Conservation (phyloP, 2,113 vertebrate genomes). For the Cnemophilus loriae region DNA sequence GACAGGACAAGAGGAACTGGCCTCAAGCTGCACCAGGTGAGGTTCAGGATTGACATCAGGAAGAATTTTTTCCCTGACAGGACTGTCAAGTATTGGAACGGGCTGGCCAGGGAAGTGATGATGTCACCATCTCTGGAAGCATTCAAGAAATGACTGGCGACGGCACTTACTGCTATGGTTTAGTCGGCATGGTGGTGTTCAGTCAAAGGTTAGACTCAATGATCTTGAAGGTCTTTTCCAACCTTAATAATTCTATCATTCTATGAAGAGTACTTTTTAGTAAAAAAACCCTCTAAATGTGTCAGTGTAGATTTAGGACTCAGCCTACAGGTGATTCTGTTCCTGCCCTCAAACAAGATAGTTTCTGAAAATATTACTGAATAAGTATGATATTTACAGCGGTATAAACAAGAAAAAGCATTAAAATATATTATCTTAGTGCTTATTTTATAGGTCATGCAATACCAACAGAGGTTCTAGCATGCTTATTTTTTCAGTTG, state of each 20-base stretch:
- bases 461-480: neutral
- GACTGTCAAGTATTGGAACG: neutral
- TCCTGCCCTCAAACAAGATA: neutral
- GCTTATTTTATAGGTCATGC: neutral
- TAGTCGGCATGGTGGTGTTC: neutral
- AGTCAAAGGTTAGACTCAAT: neutral
- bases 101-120: neutral
- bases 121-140: neutral
- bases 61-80: neutral
- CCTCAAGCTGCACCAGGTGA: neutral
- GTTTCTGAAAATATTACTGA: neutral
- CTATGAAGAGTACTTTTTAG: neutral
- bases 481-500: neutral
- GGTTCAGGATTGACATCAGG: neutral
- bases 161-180: neutral
- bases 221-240: neutral
- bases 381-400: neutral
- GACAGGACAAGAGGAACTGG: neutral
- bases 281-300: neutral
- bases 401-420: neutral
- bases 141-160: neutral
- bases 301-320: neutral
- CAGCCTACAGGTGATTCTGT: neutral
- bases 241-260: neutral
- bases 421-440: neutral